phyloP scores from a whole-genome alignment of 1,140 invertebrate species.

The Odontomachus brunneus region DNA sequence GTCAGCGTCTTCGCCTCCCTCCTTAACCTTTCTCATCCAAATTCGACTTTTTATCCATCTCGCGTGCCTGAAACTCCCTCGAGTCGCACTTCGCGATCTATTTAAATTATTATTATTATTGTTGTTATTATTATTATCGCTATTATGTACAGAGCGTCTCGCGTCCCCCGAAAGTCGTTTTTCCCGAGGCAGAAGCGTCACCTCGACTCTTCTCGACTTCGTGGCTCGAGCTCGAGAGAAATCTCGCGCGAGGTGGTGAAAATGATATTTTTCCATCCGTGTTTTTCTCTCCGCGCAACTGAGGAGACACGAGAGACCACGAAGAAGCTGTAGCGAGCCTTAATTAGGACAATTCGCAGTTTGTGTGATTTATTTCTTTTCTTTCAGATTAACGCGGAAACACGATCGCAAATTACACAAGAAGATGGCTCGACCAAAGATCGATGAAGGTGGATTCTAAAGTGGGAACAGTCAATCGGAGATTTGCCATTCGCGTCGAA shows the following conservation, averaged over 20 bases:
- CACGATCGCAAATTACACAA: not conserved
- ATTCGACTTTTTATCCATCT: not conserved
- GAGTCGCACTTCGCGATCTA: constrained; percentile 9
- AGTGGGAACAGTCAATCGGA: not conserved
- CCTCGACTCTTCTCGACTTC: constrained; percentile 1
- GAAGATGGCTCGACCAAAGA: not conserved
- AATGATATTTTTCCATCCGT: constrained; percentile 4
- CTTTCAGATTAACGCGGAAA: not conserved
- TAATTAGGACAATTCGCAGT: not conserved
- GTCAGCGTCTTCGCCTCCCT: constrained; percentile 10
- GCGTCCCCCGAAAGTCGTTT: not conserved
- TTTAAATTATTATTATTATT: constrained; percentile 43
- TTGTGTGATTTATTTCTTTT: no score
- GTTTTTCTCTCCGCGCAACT: not conserved
- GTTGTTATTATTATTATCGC: constrained; percentile 44
- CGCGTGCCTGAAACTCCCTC: constrained; percentile 5
- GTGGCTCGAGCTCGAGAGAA: constrained; percentile 17
- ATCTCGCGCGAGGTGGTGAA: not conserved
- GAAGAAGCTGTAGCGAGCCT: not conserved
- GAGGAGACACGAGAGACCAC: no score
- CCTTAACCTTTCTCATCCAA: not conserved
- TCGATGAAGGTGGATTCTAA: not conserved
- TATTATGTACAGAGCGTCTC: constrained; percentile 44
- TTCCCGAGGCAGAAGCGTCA: constrained; percentile 20
- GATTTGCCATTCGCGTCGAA: not conserved